Percentiles rank a stretch among this genome's conserved stretches.
phyloP scores from a whole-genome alignment of 2,888 invertebrate species.

The Acanthacorydalis orientalis region DNA sequence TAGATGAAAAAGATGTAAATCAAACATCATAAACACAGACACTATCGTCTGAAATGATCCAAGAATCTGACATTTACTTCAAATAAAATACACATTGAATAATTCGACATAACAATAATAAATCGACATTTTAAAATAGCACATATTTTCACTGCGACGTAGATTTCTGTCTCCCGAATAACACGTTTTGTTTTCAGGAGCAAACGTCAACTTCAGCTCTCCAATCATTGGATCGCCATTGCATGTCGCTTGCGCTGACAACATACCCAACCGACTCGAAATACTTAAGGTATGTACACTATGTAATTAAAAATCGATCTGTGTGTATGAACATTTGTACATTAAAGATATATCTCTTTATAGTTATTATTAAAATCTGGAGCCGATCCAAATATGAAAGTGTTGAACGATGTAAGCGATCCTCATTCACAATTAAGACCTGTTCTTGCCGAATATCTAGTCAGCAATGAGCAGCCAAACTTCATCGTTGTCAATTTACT shows the following conservation, averaged over 20 bases:
- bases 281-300: constrained; percentile 19
- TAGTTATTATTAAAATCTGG: constrained; percentile 52
- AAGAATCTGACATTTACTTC: too few species aligned
- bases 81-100: too few species aligned
- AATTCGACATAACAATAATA: too few species aligned
- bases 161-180: neutral
- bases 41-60: too few species aligned
- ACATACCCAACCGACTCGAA: constrained; percentile 46
- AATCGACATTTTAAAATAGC: neutral
- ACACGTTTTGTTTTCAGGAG: constrained; percentile 32
- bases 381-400: constrained; percentile 59
- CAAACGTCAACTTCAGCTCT: constrained; percentile 62
- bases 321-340: neutral
- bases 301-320: neutral
- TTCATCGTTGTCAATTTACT: constrained; percentile 48
- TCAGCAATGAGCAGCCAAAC: constrained; percentile 52
- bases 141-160: constrained; percentile 5
- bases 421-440: constrained; percentile 48
- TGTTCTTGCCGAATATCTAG: constrained; percentile 68
- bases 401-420: constrained; percentile 56
- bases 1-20: too few species aligned
- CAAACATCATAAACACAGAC: too few species aligned
- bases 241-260: constrained; percentile 70
- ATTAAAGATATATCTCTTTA: constrained; percentile 7
- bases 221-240: constrained; percentile 68